Percentiles rank a stretch among this genome's conserved stretches.
Conservation (phyloP, 2,113 vertebrate genomes). For the Coturnix japonica region DNA sequence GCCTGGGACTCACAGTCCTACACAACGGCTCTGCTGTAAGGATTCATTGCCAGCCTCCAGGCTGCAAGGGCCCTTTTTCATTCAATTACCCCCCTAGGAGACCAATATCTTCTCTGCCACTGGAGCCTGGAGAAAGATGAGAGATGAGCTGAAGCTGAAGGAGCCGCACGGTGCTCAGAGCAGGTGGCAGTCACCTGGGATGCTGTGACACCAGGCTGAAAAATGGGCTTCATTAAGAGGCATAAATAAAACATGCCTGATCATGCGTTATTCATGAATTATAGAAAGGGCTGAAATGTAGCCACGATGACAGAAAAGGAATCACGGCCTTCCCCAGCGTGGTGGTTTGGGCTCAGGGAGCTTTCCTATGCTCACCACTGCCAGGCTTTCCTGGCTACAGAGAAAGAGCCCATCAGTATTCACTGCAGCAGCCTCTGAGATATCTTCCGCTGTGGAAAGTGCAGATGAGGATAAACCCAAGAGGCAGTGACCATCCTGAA, state of each 20-base stretch:
- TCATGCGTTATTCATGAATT: constrained; percentile 16
- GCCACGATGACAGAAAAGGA: background rate
- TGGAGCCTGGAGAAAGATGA: background rate
- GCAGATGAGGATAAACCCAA: background rate
- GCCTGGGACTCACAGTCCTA: accelerated
- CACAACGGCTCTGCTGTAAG: background rate
- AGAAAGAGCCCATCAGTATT: background rate
- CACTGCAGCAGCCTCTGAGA: background rate
- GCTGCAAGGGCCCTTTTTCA: background rate
- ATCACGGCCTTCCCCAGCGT: background rate
- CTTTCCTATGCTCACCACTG: background rate
- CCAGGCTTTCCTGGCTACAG: background rate
- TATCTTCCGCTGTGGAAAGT: background rate
- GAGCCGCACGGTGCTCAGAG: background rate
- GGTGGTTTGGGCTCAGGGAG: background rate
- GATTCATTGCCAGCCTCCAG: background rate
- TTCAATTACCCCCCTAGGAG: background rate
- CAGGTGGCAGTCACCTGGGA: constrained; percentile 4
- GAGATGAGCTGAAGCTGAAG: background rate
- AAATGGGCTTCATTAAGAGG: constrained; percentile 37
- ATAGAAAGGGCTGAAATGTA: background rate
- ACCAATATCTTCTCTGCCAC: background rate
- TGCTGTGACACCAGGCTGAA: background rate
- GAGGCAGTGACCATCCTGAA: background rate
- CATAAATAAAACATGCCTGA: constrained; percentile 44